phyloP scores from a whole-genome alignment of 2,113 vertebrate species.

The Colistium nudipinnis region DNA sequence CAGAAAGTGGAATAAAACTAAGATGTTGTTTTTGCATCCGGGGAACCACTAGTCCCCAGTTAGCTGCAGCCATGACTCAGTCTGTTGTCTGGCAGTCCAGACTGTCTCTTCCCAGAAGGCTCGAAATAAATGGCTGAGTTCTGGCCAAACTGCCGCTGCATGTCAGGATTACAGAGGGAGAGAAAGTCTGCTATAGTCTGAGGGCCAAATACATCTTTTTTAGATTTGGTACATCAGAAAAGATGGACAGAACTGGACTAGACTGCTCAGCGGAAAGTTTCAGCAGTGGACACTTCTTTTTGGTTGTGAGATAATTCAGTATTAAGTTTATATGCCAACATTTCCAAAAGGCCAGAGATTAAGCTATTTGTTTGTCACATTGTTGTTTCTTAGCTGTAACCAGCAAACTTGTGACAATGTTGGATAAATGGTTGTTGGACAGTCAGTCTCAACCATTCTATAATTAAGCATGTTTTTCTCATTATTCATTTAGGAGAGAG shows the following conservation, averaged over 20 bases:
- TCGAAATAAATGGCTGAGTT: constrained; percentile 33
- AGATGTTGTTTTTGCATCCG: not conserved
- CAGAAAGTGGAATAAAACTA: not conserved
- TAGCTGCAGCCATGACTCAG: constrained; percentile 33
- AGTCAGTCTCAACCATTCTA: not conserved
- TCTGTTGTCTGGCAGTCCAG: too few species aligned
- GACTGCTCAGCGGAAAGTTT: not conserved
- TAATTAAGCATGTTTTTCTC: not conserved
- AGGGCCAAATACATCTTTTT: not conserved
- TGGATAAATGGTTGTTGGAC: not conserved
- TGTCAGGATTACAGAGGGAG: constrained; percentile 26
- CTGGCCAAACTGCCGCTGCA: constrained; percentile 10
- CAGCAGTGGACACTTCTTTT: not conserved
- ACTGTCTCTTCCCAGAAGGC: constrained; percentile 43
- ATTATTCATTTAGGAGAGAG: not conserved
- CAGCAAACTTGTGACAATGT: too few species aligned
- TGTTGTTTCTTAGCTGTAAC: too few species aligned
- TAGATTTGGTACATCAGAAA: not conserved
- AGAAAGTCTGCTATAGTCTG: constrained; percentile 17
- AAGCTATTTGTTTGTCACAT: not conserved
- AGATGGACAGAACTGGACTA: constrained; percentile 1
- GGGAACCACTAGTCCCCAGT: not conserved
- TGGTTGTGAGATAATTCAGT: too few species aligned
- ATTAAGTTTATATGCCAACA: not conserved
- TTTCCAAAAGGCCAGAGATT: not conserved